Conservation (phyloP, 2,797 vertebrate genomes). For the Enteromius argenteus region DNA sequence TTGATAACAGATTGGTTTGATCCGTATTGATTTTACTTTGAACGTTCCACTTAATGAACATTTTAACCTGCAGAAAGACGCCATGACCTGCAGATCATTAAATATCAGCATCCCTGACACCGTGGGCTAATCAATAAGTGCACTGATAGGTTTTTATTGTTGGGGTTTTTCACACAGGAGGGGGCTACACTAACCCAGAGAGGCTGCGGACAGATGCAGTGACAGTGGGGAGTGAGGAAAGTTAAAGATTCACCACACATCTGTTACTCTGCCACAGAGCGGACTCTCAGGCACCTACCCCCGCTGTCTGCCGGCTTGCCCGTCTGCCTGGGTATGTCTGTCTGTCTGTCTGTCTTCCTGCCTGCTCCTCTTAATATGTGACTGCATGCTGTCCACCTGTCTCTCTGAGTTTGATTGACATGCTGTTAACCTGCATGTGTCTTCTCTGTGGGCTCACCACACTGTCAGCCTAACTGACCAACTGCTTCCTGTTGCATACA, state of each 20-base stretch:
- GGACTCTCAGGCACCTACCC: constrained; percentile 64
- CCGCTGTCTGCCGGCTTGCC: constrained; percentile 56
- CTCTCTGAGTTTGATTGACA: constrained; percentile 51
- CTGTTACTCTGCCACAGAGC: constrained; percentile 73
- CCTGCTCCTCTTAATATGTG: constrained; percentile 55
- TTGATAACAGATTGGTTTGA: constrained; percentile 1
- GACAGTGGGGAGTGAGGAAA: constrained; percentile 74
- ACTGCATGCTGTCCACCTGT: constrained; percentile 61
- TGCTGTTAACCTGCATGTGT: constrained; percentile 46
- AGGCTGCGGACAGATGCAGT: constrained; percentile 76
- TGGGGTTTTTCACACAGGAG: constrained; percentile 65
- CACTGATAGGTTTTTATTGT: constrained; percentile 73
- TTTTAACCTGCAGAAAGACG: constrained; percentile 70
- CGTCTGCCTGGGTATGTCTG: constrained; percentile 54
- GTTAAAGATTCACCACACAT: constrained; percentile 86
- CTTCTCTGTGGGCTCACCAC: constrained; percentile 22
- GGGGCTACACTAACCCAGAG: constrained; percentile 63
- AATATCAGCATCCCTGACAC: constrained; percentile 70
- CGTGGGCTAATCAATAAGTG: constrained; percentile 80
- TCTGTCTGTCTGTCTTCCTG: constrained; percentile 62
- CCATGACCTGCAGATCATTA: constrained; percentile 79
- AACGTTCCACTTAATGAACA: constrained; percentile 3
- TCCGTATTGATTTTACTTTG: neutral
- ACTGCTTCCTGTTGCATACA: constrained; percentile 35
- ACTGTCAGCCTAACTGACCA: constrained; percentile 34